Percentiles rank a stretch among this genome's conserved stretches.
These are phyloP conservation scores for Bombus haemorrhoidalis DNA, from an alignment of 1,140 invertebrate genomes.

Conservation along the genomic window DNA sequence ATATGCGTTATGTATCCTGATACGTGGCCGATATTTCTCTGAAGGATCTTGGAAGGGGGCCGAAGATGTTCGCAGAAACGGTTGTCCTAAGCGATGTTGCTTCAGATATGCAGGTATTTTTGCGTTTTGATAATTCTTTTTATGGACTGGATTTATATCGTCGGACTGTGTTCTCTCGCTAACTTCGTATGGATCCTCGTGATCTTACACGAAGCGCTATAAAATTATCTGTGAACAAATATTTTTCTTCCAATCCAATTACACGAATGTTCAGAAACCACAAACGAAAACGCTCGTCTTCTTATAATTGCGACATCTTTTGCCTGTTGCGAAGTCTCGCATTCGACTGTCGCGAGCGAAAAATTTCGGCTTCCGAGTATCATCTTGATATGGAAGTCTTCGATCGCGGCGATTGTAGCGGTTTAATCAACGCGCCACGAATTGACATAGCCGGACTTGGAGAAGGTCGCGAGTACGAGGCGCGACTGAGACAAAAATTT, in stretches of 20 bases:
- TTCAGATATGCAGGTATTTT: background rate
- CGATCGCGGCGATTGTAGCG: conserved; percentile 9
- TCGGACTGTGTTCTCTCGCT: background rate
- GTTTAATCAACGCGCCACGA: conserved; percentile 19
- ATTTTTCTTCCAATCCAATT: background rate
- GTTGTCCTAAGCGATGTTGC: background rate
- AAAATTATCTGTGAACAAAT: background rate
- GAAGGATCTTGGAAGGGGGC: background rate
- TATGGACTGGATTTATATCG: background rate
- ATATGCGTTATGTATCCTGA: conserved; percentile 2
- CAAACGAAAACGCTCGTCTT: background rate
- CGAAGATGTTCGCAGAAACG: conserved; percentile 8
- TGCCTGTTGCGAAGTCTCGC: too few relatives aligned
- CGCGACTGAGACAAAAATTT: conserved; percentile 47
- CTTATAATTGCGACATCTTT: too few relatives aligned
- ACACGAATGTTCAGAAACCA: background rate
- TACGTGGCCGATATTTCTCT: background rate
- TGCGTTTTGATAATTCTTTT: background rate
- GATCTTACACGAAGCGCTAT: too few relatives aligned
- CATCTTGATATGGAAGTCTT: conserved; percentile 46
- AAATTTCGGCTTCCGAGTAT: background rate
- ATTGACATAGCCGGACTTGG: conserved; percentile 13
- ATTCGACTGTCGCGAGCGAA: background rate
- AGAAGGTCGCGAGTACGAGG: background rate
- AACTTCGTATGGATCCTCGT: background rate